Evolutionary conservation across 2,888 invertebrate species (phyloP).

Genomic region (Megastigmus dorsalis): DNA sequence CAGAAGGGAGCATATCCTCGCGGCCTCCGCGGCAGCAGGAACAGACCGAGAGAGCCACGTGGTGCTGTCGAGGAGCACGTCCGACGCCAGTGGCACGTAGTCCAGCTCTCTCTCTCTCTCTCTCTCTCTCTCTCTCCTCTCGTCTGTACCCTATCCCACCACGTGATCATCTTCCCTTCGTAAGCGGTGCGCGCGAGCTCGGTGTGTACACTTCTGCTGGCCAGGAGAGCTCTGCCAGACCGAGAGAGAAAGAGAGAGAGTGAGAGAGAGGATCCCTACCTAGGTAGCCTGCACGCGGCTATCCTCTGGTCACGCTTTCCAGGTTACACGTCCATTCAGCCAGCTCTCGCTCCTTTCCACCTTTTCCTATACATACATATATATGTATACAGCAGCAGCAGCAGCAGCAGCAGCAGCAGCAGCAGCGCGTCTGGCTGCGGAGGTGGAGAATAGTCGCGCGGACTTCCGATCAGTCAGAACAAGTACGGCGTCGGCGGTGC

Average conservation of each 20-base stretch:
- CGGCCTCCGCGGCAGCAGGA: neutral
- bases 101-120: conserved; percentile 49
- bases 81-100: conserved; percentile 59
- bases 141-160: too few relatives aligned
- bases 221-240: conserved; percentile 32
- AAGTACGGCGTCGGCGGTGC: neutral
- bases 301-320: conserved; percentile 64
- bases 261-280: too few relatives aligned
- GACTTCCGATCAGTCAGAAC: conserved; percentile 56
- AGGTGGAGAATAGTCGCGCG: conserved; percentile 2
- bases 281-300: neutral
- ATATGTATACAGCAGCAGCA: too few relatives aligned
- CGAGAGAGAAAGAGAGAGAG: too few relatives aligned
- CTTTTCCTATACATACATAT: too few relatives aligned
- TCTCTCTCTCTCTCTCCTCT: neutral
- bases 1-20: too few relatives aligned
- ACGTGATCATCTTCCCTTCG: conserved; percentile 61
- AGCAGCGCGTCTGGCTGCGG: conserved; percentile 21
- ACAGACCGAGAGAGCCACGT: conserved; percentile 9
- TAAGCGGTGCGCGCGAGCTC: conserved; percentile 46
- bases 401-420: too few relatives aligned
- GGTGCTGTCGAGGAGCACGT: conserved; percentile 63
- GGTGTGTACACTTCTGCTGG: too few relatives aligned
- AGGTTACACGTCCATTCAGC: conserved; percentile 63
- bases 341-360: conserved; percentile 53